A percentile compares a stretch with the other conserved stretches of the same genome.
These are phyloP conservation scores for Monodelphis domestica DNA, from an alignment of 2,797 vertebrate species.

Conservation along the genomic window DNA sequence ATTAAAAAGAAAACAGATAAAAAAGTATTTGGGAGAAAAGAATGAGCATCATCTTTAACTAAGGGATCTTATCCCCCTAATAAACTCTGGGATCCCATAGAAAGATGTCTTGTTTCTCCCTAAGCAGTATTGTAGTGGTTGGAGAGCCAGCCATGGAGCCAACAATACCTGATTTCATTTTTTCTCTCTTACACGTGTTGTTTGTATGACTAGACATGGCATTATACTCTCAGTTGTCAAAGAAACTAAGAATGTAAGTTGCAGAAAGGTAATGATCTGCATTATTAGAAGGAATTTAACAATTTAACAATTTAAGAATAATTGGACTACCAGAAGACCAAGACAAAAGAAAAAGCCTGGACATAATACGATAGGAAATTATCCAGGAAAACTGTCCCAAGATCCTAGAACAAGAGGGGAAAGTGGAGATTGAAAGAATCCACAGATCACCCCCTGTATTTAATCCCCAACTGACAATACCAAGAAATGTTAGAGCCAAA, in stretches of 20 bases:
- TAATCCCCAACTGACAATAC: no score
- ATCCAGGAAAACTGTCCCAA: no score
- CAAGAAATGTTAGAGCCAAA: no score
- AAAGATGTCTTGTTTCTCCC: no score
- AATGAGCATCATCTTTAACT: neutral
- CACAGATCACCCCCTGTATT: no score
- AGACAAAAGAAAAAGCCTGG: no score
- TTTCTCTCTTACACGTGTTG: neutral
- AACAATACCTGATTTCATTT: neutral
- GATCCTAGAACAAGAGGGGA: no score
- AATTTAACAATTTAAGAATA: no score
- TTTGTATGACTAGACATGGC: accelerated
- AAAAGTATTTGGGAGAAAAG: neutral
- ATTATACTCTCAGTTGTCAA: neutral
- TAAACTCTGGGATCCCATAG: neutral
- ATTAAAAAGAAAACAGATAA: neutral
- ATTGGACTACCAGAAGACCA: no score
- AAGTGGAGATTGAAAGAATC: no score
- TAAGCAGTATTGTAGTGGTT: neutral
- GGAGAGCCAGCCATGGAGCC: neutral
- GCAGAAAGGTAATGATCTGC: neutral
- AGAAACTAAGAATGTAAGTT: neutral
- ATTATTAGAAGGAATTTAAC: neutral
- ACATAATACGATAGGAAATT: no score
- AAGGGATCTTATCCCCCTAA: neutral